Percentiles rank a stretch among this genome's conserved stretches.
Conservation (phyloP, 2,888 invertebrate species). For the Leptogaster cylindrica region DNA sequence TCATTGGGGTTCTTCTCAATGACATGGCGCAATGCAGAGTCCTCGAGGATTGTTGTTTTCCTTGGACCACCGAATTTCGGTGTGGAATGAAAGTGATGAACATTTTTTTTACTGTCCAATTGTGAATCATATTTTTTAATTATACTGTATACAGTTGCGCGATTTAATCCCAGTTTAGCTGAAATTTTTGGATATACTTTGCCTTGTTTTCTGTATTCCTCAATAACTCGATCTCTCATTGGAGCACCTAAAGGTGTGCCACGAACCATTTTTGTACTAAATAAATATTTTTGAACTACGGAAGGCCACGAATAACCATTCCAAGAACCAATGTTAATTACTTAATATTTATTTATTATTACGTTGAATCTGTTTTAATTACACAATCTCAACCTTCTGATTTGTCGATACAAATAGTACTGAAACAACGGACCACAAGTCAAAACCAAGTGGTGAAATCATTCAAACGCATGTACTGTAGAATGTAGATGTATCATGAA, state of each 20-base stretch:
- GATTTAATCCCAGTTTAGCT: neutral
- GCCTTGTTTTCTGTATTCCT: neutral
- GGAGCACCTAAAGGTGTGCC: constrained; percentile 4
- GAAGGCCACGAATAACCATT: no score
- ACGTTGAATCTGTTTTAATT: no score
- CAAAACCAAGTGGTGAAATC: no score
- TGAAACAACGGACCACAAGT: constrained; percentile 24
- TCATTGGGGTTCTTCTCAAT: constrained; percentile 17
- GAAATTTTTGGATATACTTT: constrained; percentile 16
- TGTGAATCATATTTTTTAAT: constrained; percentile 29
- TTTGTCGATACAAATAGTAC: constrained; percentile 21
- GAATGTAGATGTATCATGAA: no score
- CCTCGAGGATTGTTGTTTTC: constrained; percentile 7
- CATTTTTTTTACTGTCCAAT: neutral
- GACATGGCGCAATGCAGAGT: constrained; percentile 2
- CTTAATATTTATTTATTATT: no score
- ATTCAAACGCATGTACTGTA: no score
- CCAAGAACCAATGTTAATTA: no score
- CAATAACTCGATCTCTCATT: constrained; percentile 5
- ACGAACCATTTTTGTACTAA: no score
- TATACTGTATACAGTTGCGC: constrained; percentile 16
- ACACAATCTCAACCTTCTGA: constrained; percentile 24
- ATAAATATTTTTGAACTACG: no score
- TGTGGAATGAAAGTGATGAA: neutral
- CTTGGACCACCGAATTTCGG: constrained; percentile 7